Evolutionary conservation across 2,888 invertebrate species (phyloP), one percentile per base, ranked within the genome.

Genomic region (Lissocephala sabroskyi): DNA sequence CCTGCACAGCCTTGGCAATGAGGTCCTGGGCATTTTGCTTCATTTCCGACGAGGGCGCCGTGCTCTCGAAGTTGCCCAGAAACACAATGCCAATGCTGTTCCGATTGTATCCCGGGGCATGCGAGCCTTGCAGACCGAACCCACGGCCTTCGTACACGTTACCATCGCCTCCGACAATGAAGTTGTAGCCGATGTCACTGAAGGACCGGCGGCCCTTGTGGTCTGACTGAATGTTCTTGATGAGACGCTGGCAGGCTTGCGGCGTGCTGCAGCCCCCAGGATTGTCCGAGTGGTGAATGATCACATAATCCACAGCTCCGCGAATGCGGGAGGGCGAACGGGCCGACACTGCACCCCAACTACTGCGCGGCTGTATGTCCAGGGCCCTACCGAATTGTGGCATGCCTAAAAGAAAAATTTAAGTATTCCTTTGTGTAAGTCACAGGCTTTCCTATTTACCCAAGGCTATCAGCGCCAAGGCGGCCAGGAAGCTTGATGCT

Each of bases 141-240:
- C 92, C 92, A 2, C 92, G 86, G 0, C 91, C 92, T 65, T 89
- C 89, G 80, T 92, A 93, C 0, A 87, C 89, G 1, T 87, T 86
- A 0, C 91, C 91, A 64, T 93, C 92, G 3, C 91, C 89, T 7
- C 92, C 92, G n/a, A 92, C 87, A 29, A 89, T 88, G 79, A 92
- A 93, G 74, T 90, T 92, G 71, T 81, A 88, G 1, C 91, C 92
- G 65, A 92, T 90, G 66, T 92, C 92, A 37, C 87, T 88, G 88
- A 91, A 92, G 0, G 82, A 86, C 19, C 86, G 84, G 33, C 86
- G 80, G 28, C 86, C 85, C 68, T 87, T 88, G 73, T 92, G 92
- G 59, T 87, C 87, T 4, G 83, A 80, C 79, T 92, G 92, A 86
- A 92, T 91, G 43, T 84, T 84, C 53, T 86, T 85, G 88, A 92